Percentiles rank a stretch among this genome's conserved stretches.
These are phyloP conservation scores for Dugesia japonica DNA, from an alignment of 2,888 invertebrate species.

Conservation along the genomic window DNA sequence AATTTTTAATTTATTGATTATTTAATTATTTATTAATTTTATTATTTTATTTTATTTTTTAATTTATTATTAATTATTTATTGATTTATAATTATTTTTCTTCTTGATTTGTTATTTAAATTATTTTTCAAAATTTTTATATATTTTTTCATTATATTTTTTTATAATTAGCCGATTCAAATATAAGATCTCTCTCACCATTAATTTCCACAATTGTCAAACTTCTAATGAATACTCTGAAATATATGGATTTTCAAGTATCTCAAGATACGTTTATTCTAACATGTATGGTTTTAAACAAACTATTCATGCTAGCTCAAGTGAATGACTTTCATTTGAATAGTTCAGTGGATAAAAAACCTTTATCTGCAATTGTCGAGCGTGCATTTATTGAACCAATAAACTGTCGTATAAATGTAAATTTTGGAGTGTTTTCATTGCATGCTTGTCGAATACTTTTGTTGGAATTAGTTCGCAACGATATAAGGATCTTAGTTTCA, in stretches of 20 bases:
- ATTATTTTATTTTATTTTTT: no score
- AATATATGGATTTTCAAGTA: slow-evolving; percentile 14
- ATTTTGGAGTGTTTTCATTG: not conserved
- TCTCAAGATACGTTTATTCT: not conserved
- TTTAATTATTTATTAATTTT: no score
- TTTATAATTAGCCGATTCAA: not conserved
- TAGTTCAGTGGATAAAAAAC: not conserved
- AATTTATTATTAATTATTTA: no score
- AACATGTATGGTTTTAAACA: slow-evolving; percentile 14
- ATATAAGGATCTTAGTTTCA: not conserved
- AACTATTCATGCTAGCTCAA: not conserved
- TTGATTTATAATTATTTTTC: not conserved
- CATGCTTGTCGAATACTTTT: not conserved
- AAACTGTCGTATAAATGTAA: not conserved
- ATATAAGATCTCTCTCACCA: not conserved
- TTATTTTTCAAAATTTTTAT: not conserved
- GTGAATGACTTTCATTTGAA: not conserved
- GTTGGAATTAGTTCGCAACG: not conserved
- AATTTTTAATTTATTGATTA: no score
- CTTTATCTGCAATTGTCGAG: not conserved
- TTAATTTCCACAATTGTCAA: not conserved
- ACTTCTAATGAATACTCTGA: not conserved
- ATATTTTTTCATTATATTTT: not conserved
- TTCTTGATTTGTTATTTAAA: not conserved
- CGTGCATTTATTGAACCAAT: not conserved